phyloP scores from a whole-genome alignment of 2,797 vertebrate genomes.

The Enteromius anoplus region DNA sequence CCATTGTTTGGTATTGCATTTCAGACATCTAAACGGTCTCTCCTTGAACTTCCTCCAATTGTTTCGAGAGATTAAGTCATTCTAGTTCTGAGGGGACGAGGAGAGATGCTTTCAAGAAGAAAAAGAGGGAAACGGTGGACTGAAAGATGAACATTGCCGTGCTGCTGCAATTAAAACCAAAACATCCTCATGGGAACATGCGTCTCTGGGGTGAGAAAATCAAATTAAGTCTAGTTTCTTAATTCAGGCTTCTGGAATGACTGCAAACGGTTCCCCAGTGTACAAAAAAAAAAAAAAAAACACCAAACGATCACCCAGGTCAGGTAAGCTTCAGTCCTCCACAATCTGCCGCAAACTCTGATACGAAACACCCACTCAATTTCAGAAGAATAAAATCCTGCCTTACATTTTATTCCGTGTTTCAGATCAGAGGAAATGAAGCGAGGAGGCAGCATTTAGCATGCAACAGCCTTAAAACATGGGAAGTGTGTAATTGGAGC shows the following conservation, averaged over 20 bases:
- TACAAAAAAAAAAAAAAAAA: background rate
- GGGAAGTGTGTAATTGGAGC: conserved; percentile 75
- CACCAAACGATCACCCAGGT: background rate
- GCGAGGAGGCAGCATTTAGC: conserved; percentile 69
- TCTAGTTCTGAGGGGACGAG: conserved; percentile 70
- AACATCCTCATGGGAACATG: conserved; percentile 65
- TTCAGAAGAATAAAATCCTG: background rate
- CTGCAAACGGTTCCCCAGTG: background rate
- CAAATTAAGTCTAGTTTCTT: background rate
- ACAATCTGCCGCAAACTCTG: background rate
- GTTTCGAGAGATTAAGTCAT: conserved; percentile 79
- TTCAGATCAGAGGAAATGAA: conserved; percentile 62
- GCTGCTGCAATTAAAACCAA: conserved; percentile 63
- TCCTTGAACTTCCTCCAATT: conserved; percentile 82
- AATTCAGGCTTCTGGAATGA: background rate
- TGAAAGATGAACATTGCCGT: conserved; percentile 60
- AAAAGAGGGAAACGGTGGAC: conserved; percentile 55
- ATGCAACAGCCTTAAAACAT: conserved; percentile 74
- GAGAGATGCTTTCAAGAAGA: conserved; percentile 71
- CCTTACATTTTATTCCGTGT: background rate
- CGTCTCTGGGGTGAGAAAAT: conserved; percentile 72
- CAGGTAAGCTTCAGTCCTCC: background rate
- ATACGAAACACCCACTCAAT: background rate
- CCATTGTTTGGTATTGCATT: conserved; percentile 73
- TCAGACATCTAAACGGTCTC: conserved; percentile 76